Evolutionary conservation across 2,888 invertebrate genomes (phyloP), one percentile per base, ranked within the genome.

Genomic region (Drosophila birchii): DNA sequence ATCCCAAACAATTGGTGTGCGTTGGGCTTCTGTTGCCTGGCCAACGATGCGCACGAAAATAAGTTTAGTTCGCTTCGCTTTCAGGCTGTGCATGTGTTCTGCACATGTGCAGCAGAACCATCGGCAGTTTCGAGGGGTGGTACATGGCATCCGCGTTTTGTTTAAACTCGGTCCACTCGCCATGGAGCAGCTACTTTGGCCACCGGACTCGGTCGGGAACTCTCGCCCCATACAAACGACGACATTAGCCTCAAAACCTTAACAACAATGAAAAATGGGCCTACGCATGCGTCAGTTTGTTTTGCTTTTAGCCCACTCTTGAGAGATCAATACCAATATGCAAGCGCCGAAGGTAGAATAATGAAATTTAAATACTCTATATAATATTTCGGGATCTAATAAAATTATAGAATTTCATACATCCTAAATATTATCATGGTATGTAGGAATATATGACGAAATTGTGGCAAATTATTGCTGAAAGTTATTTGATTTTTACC

Each of bases 201-300:
- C 47, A 43, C 49, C 64, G 36, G 36, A 44, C 58, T 58, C 23
- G 26, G 26, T 16, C 32, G 49, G 49, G 49, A 34, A 18, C 51
- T 53, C 70, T 53, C 61, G 69, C 43, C 64, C 78, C 83, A 82
- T 82, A 82, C 86, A 83, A 81, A 83, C 78, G 74, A 83, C 86
- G 78, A 86, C 83, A 86, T 86, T 86, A 86, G 78, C 81, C 86
- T 76, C 80, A 73, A 81, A 86, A 83, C 78, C 74, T 76, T 72
- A 78, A 76, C 69, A 58, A 63, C 41, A 51, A 56, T 57, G 55
- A 11, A 54, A 66, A 53, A 55, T 20, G 23, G 57, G 69, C 76
- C 85, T 81, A 81, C 83, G 81, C 83, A 80, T 83, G 56, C 78
- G 72, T 59, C 66, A 61, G 68, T 75, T 78, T 75, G 73, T 51